These are phyloP conservation scores for Prinia subflava DNA, from an alignment of 2,113 vertebrate genomes.

Conservation along the genomic window DNA sequence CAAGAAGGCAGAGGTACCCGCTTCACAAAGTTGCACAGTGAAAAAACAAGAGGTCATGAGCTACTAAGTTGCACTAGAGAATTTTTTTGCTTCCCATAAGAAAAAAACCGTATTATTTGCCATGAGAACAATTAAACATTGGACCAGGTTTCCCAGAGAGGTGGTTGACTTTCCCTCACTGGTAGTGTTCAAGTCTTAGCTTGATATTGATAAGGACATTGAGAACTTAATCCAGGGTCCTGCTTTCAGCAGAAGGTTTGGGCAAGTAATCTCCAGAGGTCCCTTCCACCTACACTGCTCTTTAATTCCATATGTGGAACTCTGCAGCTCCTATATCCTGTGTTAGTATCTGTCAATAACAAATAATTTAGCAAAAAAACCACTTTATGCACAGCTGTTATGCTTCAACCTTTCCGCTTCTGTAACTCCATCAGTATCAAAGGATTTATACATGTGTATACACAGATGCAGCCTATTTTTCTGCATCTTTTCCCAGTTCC, in stretches of 20 bases:
- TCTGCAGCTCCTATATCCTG: not conserved
- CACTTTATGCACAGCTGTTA: not conserved
- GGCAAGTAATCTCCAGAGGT: not conserved
- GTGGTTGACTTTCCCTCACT: not conserved
- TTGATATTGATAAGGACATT: not conserved
- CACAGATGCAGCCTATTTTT: not conserved
- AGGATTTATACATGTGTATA: not conserved
- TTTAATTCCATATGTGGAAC: not conserved
- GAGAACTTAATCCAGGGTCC: not conserved
- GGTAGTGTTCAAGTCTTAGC: not conserved
- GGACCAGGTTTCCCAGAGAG: not conserved
- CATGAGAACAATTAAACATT: not conserved
- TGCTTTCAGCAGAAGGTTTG: not conserved
- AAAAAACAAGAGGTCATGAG: not conserved
- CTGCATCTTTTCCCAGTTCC: not conserved
- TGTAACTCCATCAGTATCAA: not conserved
- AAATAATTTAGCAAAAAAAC: not conserved
- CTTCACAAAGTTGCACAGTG: not conserved
- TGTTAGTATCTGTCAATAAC: not conserved
- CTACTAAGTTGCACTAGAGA: not conserved
- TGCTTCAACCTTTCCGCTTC: not conserved
- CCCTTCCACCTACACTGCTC: not conserved
- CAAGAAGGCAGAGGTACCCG: not conserved
- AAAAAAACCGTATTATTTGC: not conserved
- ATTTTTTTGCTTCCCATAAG: not conserved